phyloP scores from a whole-genome alignment of 1,140 invertebrate genomes.

The Stenopsyche tienmushanensis region DNA sequence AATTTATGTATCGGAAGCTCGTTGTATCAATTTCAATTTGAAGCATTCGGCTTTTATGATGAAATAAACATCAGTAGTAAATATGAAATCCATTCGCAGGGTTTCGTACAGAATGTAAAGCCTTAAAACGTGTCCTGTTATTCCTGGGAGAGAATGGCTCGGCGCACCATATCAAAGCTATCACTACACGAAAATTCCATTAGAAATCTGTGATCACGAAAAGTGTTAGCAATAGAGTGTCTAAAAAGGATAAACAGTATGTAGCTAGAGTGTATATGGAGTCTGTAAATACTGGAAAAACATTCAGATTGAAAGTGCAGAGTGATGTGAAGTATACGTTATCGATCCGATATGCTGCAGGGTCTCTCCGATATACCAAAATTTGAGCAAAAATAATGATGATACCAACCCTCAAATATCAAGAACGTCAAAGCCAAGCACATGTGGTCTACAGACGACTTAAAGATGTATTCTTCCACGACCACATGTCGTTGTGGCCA shows the following conservation, averaged over 20 bases:
- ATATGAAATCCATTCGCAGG: background rate
- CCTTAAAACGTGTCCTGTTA: background rate
- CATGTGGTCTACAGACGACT: too few species aligned
- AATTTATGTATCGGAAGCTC: too few species aligned
- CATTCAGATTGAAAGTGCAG: constrained; percentile 26
- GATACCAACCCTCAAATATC: background rate
- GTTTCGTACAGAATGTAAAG: background rate
- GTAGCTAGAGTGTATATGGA: too few species aligned
- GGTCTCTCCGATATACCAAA: too few species aligned
- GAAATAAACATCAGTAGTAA: too few species aligned
- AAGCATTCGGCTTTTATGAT: too few species aligned
- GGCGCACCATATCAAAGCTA: constrained; percentile 20
- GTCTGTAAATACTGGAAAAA: constrained; percentile 26
- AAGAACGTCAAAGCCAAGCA: too few species aligned
- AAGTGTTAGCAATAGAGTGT: constrained; percentile 28
- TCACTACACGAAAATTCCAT: constrained; percentile 41
- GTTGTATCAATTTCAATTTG: too few species aligned
- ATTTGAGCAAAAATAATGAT: background rate
- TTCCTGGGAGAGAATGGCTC: background rate
- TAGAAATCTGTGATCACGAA: constrained; percentile 37
- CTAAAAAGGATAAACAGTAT: constrained; percentile 36
- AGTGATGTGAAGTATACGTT: too few species aligned
- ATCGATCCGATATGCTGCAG: too few species aligned
- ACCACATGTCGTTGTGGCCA: too few species aligned
- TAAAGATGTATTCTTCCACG: too few species aligned